A percentile compares a stretch with the other conserved stretches of the same genome.
Conservation (phyloP, 2,888 invertebrate species). For the Dioctria linearis region DNA sequence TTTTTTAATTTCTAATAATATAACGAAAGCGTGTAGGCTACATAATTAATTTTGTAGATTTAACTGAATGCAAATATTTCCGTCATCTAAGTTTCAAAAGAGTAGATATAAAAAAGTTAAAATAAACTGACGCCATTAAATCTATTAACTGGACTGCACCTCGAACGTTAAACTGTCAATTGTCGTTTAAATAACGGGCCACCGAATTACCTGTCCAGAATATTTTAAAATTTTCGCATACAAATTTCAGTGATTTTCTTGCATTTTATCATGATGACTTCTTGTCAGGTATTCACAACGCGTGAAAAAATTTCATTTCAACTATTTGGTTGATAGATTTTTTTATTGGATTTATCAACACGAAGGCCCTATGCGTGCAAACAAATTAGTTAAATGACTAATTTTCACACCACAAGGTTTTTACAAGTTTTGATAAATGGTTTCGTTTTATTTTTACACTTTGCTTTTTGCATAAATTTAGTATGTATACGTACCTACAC, state of each 20-base stretch:
- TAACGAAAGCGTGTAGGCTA: too few species aligned
- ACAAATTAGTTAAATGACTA: too few species aligned
- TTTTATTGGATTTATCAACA: neutral
- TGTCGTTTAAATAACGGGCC: neutral
- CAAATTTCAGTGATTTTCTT: slow-evolving; percentile 18
- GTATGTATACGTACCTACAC: too few species aligned
- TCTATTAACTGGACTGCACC: slow-evolving; percentile 4
- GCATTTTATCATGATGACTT: slow-evolving; percentile 19
- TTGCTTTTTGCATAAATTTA: too few species aligned
- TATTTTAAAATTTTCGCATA: slow-evolving; percentile 31
- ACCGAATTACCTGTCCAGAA: neutral
- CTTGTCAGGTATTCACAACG: slow-evolving; percentile 13
- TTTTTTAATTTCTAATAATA: too few species aligned
- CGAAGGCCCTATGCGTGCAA: too few species aligned
- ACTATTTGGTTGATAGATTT: neutral
- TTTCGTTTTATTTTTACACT: too few species aligned
- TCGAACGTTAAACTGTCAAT: slow-evolving; percentile 18
- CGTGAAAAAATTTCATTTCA: slow-evolving; percentile 9
- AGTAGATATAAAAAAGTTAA: neutral
- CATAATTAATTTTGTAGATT: too few species aligned
- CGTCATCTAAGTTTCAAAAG: neutral
- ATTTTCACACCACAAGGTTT: too few species aligned
- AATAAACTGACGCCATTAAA: neutral
- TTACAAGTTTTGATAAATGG: too few species aligned
- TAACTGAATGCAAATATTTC: slow-evolving; percentile 1